These are phyloP conservation scores for Hirtodrosophila duncani DNA, from an alignment of 2,888 invertebrate species.

Conservation along the genomic window DNA sequence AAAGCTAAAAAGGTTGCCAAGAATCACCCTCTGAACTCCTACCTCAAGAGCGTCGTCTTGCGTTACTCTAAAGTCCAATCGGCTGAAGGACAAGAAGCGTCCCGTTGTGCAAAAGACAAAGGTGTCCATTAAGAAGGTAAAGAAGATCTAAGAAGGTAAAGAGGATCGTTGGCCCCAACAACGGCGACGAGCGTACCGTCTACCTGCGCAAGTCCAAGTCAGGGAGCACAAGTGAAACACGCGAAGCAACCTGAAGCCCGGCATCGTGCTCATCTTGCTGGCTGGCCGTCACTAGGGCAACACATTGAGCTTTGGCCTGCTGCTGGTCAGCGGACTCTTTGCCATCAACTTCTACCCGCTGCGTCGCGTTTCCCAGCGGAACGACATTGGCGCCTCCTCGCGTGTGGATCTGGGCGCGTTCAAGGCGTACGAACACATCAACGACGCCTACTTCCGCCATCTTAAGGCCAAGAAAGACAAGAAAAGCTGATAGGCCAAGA, in stretches of 20 bases:
- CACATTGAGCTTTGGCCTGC: slow-evolving; percentile 90
- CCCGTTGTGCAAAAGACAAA: slow-evolving; percentile 84
- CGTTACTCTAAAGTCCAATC: slow-evolving; percentile 87
- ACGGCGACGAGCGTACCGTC: slow-evolving; percentile 93
- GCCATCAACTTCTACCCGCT: slow-evolving; percentile 96
- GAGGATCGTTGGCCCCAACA: slow-evolving; percentile 96
- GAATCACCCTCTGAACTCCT: slow-evolving; percentile 85
- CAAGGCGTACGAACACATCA: slow-evolving; percentile 89
- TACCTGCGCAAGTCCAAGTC: slow-evolving; percentile 86
- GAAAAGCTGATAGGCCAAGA: slow-evolving; percentile 92
- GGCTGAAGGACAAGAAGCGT: slow-evolving; percentile 88
- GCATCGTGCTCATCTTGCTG: slow-evolving; percentile 94
- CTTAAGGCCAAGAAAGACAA: slow-evolving; percentile 85
- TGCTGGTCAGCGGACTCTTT: slow-evolving; percentile 96
- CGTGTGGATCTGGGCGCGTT: slow-evolving; percentile 89
- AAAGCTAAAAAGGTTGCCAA: slow-evolving; percentile 81
- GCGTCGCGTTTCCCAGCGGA: slow-evolving; percentile 95
- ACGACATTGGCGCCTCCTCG: slow-evolving; percentile 96
- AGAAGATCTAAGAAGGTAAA: too few species aligned
- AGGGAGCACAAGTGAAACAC: slow-evolving; percentile 88
- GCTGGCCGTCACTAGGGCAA: slow-evolving; percentile 98
- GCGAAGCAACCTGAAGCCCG: slow-evolving; percentile 89
- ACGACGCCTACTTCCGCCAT: slow-evolving; percentile 96
- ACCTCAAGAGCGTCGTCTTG: slow-evolving; percentile 90
- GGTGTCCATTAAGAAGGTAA: slow-evolving; percentile 82